phyloP scores from a whole-genome alignment of 2,888 invertebrate genomes.

The Sepiola atlantica region DNA sequence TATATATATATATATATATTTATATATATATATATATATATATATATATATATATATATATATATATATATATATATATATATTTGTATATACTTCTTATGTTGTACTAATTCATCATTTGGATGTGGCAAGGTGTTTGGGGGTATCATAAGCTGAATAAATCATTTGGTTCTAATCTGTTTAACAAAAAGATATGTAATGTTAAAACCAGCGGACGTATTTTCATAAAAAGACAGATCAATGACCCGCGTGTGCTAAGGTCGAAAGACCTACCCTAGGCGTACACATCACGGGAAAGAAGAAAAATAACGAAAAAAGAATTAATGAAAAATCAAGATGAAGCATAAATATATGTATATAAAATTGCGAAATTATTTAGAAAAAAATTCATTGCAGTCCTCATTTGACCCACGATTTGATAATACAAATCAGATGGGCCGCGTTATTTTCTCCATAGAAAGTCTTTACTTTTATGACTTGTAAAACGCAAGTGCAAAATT shows the following conservation, averaged over 20 bases:
- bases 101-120: not conserved
- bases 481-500: not conserved
- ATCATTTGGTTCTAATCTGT: not conserved
- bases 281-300: not conserved
- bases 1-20: not conserved
- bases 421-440: too few relatives aligned
- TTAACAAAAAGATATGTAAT: conserved; percentile 8
- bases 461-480: not conserved
- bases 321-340: not conserved
- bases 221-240: not conserved
- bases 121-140: not conserved
- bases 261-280: not conserved
- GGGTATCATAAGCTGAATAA: not conserved
- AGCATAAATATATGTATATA: not conserved
- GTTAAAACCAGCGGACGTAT: not conserved
- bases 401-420: not conserved
- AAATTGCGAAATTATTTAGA: not conserved
- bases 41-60: conserved; percentile 32
- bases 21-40: not conserved
- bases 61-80: conserved; percentile 32
- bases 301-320: not conserved
- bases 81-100: not conserved
- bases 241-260: not conserved
- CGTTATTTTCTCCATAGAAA: not conserved
- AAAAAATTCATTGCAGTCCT: not conserved